Evolutionary conservation across 2,113 vertebrate species (phyloP).

Genomic region (Delphinus delphis): DNA sequence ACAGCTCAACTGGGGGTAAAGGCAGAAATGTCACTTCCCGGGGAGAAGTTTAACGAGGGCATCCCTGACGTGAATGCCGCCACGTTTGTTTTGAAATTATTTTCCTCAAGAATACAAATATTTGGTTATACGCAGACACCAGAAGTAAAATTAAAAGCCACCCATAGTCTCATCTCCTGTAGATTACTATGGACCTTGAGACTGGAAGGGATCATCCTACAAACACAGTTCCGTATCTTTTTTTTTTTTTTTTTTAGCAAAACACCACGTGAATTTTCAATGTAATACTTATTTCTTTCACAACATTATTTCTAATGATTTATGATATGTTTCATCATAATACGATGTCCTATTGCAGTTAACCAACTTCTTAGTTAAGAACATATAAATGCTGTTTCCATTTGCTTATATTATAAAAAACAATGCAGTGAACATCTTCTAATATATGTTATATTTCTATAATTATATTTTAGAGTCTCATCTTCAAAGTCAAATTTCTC

Average conservation of each 20-base stretch:
- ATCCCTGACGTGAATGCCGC: background rate
- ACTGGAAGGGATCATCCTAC: no score
- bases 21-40: fast-evolving
- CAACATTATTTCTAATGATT: background rate
- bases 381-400: background rate
- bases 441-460: background rate
- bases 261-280: background rate
- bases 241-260: background rate
- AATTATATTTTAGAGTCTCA: background rate
- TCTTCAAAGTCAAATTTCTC: background rate
- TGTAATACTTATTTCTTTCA: background rate
- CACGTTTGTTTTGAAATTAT: background rate
- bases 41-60: background rate
- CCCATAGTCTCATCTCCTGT: background rate
- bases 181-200: background rate
- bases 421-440: background rate
- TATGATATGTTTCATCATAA: background rate
- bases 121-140: background rate
- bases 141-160: background rate
- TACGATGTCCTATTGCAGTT: background rate
- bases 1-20: background rate
- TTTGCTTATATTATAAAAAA: background rate
- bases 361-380: background rate
- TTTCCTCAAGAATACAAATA: background rate
- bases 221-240: background rate